A percentile compares a stretch with the other conserved stretches of the same genome.
Evolutionary conservation across 1,140 invertebrate genomes (phyloP).

Genomic region (Platyscapa corneri): DNA sequence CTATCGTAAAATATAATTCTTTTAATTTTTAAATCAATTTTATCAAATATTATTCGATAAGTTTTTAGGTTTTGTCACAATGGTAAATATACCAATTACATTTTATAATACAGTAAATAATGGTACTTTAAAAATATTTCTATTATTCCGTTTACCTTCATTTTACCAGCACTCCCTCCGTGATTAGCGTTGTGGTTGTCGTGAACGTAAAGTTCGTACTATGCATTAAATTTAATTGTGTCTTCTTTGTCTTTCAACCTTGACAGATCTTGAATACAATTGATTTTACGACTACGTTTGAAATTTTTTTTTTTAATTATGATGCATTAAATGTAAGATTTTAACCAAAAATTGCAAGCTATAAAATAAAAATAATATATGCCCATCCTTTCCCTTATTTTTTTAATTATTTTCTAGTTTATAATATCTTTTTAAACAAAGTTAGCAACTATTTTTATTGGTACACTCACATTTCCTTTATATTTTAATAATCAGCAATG

Average conservation of each 20-base stretch:
- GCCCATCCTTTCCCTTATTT: no score
- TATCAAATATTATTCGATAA: neutral
- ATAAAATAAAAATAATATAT: neutral
- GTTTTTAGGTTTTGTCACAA: neutral
- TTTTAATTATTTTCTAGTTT: no score
- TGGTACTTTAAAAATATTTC: no score
- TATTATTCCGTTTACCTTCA: neutral
- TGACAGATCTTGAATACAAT: no score
- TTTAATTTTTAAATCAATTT: no score
- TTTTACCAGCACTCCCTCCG: neutral
- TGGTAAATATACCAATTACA: no score
- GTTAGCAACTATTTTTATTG: no score
- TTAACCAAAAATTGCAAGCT: neutral
- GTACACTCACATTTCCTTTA: no score
- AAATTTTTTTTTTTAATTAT: slow-evolving; percentile 1
- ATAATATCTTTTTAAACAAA: no score
- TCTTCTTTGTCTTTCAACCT: neutral
- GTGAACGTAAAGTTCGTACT: neutral
- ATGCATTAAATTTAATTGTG: neutral
- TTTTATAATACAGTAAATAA: neutral
- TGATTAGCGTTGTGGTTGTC: neutral
- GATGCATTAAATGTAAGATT: neutral
- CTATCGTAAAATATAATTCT: no score
- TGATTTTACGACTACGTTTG: neutral
- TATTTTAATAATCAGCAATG: no score